Evolutionary conservation across 2,888 invertebrate genomes (phyloP).

Genomic region (Dinocampus coccinellae): DNA sequence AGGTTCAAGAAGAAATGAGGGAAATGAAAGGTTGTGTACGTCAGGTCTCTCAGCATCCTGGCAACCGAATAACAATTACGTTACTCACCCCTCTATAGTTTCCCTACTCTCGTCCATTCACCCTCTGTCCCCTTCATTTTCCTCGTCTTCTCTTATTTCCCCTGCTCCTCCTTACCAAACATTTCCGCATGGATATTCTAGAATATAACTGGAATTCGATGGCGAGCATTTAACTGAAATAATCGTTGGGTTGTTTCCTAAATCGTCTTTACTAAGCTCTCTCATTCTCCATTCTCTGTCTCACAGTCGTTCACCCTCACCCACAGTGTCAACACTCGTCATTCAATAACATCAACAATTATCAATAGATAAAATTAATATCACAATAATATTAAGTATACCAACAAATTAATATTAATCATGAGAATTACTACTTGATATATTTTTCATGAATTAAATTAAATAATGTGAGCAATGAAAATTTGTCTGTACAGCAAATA

Average conservation of each 20-base stretch:
- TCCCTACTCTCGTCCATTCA: background rate
- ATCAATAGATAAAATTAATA: too few species aligned
- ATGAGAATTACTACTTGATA: too few species aligned
- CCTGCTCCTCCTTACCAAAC: background rate
- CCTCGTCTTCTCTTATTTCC: background rate
- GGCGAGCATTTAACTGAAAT: conserved; percentile 32
- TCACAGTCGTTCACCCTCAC: too few species aligned
- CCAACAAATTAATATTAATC: too few species aligned
- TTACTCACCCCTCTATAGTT: conserved; percentile 6
- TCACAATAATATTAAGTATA: too few species aligned
- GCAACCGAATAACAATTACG: conserved; percentile 36
- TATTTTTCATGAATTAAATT: background rate
- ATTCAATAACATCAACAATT: too few species aligned
- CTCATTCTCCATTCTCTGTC: background rate
- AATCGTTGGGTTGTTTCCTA: conserved; percentile 20
- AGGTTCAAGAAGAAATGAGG: conserved; percentile 9
- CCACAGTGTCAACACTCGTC: too few species aligned
- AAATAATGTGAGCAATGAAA: background rate
- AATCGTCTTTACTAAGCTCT: background rate
- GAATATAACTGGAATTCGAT: conserved; percentile 36
- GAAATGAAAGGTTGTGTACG: conserved; percentile 12
- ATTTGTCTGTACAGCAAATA: background rate
- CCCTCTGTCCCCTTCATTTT: background rate
- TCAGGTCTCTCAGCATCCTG: conserved; percentile 19
- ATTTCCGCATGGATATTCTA: conserved; percentile 17